Conservation (phyloP, 2,888 invertebrate species). For the Nemurella pictetii region DNA sequence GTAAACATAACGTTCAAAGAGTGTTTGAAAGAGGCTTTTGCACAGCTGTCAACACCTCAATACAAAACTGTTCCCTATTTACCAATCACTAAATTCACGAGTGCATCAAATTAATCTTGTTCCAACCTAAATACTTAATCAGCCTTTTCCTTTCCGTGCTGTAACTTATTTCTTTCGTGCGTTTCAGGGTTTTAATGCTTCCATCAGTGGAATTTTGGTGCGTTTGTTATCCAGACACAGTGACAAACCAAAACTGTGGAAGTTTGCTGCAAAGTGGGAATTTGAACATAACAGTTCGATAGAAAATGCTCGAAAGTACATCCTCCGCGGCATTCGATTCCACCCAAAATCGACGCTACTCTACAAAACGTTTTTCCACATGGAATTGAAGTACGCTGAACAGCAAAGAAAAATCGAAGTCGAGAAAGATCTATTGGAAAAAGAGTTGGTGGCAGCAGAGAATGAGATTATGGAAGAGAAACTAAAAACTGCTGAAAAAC, state of each 20-base stretch:
- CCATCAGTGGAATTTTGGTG: conserved; percentile 51
- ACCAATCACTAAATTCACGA: no score
- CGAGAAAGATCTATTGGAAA: neutral
- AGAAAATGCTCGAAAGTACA: conserved; percentile 68
- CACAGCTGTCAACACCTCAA: no score
- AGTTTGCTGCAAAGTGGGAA: conserved; percentile 78
- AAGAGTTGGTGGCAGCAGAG: neutral
- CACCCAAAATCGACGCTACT: conserved; percentile 70
- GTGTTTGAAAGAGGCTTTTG: no score
- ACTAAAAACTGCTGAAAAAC: neutral
- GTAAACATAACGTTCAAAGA: no score
- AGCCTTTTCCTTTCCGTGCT: no score
- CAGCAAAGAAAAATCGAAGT: conserved; percentile 47
- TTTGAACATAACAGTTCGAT: conserved; percentile 67
- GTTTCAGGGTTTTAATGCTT: conserved; percentile 48
- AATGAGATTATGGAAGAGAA: neutral
- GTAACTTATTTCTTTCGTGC: no score
- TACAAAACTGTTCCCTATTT: no score
- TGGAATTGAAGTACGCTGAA: conserved; percentile 56
- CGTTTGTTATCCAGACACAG: conserved; percentile 66
- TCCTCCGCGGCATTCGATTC: conserved; percentile 75
- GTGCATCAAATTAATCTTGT: no score
- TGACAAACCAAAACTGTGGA: conserved; percentile 77
- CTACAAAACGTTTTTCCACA: conserved; percentile 67
- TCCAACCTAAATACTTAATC: no score